Evolutionary conservation across 2,113 vertebrate species (phyloP).

Genomic region (Carassius gibelio): DNA sequence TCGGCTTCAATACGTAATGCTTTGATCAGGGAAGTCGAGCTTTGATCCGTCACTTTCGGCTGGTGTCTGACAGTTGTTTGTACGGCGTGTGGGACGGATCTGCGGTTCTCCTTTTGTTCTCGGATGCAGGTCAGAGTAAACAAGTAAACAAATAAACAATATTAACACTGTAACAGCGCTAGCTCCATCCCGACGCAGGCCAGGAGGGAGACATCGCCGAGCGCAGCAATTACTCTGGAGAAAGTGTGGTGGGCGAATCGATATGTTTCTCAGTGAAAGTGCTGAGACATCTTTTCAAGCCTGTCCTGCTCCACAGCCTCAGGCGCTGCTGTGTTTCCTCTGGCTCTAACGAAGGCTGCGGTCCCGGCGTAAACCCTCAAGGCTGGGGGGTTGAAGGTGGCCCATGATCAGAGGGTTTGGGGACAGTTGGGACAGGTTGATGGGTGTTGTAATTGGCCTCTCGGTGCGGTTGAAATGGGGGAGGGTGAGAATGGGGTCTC

Average conservation of each 20-base stretch:
- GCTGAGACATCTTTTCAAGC: constrained; percentile 24
- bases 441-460: constrained; percentile 21
- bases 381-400: constrained; percentile 10
- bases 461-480: background rate
- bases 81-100: background rate
- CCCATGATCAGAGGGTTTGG: constrained; percentile 17
- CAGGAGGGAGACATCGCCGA: background rate
- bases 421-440: background rate
- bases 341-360: constrained; percentile 11
- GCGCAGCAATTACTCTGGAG: constrained; percentile 27
- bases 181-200: background rate
- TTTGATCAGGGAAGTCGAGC: background rate
- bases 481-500: constrained; percentile 11
- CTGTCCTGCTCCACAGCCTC: background rate
- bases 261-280: constrained; percentile 33
- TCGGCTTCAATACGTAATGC: background rate
- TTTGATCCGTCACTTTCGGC: constrained; percentile 24
- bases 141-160: background rate
- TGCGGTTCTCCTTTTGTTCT: background rate
- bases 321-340: background rate
- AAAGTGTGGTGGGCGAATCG: constrained; percentile 2
- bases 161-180: background rate
- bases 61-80: constrained; percentile 28
- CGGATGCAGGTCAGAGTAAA: background rate
- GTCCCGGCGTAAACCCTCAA: background rate